Conservation (phyloP, 2,888 invertebrate species). For the Glaucopsyche alexis region DNA sequence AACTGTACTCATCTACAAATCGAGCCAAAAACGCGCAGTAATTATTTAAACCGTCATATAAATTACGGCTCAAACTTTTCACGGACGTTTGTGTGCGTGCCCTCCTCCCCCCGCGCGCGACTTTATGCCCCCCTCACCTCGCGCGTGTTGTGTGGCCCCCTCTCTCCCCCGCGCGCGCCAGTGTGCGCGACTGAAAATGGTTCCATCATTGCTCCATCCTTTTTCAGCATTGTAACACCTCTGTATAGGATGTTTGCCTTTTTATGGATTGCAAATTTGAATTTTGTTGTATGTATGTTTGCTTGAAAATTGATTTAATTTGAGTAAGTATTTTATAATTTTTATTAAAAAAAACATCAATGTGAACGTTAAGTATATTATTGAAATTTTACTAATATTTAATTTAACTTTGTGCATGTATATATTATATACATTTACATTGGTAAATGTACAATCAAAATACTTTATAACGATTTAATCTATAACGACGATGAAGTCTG, state of each 20-base stretch:
- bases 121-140: conserved; percentile 36
- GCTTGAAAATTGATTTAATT: not conserved
- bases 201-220: conserved; percentile 73
- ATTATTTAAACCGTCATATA: conserved; percentile 81
- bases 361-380: too few relatives aligned
- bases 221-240: conserved; percentile 72
- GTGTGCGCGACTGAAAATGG: conserved; percentile 71
- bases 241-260: conserved; percentile 46
- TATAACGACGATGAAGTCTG: too few relatives aligned
- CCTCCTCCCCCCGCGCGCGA: conserved; percentile 45
- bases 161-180: conserved; percentile 34
- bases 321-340: not conserved
- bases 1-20: conserved; percentile 76
- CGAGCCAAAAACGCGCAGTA: conserved; percentile 78
- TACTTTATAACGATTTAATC: too few relatives aligned
- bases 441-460: too few relatives aligned
- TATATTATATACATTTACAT: too few relatives aligned
- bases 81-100: conserved; percentile 53
- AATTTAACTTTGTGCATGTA: too few relatives aligned
- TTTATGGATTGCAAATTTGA: not conserved
- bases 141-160: conserved; percentile 51
- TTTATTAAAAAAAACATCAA: too few relatives aligned
- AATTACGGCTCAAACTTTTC: conserved; percentile 79
- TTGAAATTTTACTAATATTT: too few relatives aligned
- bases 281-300: not conserved